phyloP scores from a whole-genome alignment of 2,113 vertebrate genomes.

The Neotragus pygmaeus region DNA sequence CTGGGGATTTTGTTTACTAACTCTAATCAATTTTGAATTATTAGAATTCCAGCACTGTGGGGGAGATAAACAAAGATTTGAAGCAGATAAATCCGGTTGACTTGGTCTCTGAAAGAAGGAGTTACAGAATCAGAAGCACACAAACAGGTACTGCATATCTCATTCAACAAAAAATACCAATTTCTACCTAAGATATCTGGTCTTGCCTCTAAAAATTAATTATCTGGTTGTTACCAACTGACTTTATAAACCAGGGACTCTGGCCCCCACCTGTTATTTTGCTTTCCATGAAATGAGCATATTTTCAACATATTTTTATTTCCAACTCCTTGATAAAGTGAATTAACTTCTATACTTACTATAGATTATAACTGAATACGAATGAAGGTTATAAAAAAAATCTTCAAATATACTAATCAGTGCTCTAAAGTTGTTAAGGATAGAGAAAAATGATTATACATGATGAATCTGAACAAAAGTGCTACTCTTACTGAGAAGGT shows the following conservation, averaged over 20 bases:
- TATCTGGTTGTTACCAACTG: background rate
- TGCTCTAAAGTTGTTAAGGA: background rate
- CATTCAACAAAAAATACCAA: background rate
- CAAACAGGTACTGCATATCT: background rate
- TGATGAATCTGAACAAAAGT: background rate
- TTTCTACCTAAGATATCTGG: background rate
- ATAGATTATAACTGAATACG: background rate
- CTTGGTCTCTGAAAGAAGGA: background rate
- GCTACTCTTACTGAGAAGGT: background rate
- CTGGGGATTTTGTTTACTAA: conserved; percentile 34
- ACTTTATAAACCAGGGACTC: background rate
- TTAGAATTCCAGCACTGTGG: conserved; percentile 18
- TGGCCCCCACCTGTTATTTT: background rate
- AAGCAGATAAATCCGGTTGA: conserved; percentile 9
- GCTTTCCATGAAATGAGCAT: background rate
- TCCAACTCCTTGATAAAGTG: background rate
- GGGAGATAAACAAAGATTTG: background rate
- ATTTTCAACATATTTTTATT: background rate
- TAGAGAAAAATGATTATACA: background rate
- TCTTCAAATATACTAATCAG: background rate
- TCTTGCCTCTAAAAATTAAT: background rate
- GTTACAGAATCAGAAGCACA: background rate
- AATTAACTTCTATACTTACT: background rate
- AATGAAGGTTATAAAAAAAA: background rate
- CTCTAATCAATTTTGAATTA: conserved; percentile 51